Conservation (phyloP, 2,113 vertebrate species). For the Rhynchomys soricoides region DNA sequence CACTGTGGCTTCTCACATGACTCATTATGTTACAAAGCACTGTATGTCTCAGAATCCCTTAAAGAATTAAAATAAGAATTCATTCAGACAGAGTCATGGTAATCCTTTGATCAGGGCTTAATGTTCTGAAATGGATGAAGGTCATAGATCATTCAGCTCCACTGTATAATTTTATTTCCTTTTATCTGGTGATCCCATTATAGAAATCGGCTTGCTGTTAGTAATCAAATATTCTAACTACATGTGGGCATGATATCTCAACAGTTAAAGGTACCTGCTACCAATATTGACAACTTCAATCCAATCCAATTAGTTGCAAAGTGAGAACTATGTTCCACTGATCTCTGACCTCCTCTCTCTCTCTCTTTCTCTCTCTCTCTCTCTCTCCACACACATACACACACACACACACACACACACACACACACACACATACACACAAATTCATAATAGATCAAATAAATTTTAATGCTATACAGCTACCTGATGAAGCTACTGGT, state of each 20-base stretch:
- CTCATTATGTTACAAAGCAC: neutral
- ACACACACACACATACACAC: neutral
- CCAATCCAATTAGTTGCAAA: too few species aligned
- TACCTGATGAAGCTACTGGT: neutral
- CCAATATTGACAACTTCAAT: neutral
- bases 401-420: too few species aligned
- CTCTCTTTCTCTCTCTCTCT: too few species aligned
- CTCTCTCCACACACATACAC: too few species aligned
- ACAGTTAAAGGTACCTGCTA: neutral
- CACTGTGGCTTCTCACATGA: neutral
- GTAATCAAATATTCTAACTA: neutral
- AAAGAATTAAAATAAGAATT: neutral
- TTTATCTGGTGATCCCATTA: neutral
- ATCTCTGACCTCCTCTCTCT: too few species aligned
- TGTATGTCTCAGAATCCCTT: neutral
- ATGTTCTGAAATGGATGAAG: neutral
- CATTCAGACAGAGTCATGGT: neutral
- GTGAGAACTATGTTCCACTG: neutral
- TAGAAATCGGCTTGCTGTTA: neutral
- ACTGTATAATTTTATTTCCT: neutral
- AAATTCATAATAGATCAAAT: neutral
- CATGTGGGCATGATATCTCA: too few species aligned
- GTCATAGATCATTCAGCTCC: fast-evolving
- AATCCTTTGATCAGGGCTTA: neutral
- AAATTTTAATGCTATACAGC: neutral